These are phyloP conservation scores for Gracilinanus agilis DNA, from an alignment of 2,113 vertebrate genomes.

Conservation along the genomic window DNA sequence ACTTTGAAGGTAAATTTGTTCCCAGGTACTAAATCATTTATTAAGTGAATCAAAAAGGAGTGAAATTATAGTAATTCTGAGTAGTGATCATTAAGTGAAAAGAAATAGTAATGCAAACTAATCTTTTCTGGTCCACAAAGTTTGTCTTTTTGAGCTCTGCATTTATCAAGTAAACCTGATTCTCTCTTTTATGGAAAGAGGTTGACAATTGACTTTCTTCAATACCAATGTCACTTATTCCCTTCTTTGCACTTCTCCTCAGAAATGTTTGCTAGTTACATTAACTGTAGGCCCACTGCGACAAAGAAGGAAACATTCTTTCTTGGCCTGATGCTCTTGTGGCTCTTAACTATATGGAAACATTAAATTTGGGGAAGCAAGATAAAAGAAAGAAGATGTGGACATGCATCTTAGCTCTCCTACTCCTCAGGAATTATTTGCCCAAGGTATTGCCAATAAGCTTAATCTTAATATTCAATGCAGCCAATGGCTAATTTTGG, in stretches of 20 bases:
- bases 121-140: not conserved
- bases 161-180: conserved; percentile 12
- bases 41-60: not conserved
- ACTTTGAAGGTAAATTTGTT: not conserved
- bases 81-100: not conserved
- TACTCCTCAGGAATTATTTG: not conserved
- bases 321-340: not conserved
- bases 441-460: not conserved
- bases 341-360: not conserved
- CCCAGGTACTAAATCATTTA: not conserved
- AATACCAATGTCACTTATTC: not conserved
- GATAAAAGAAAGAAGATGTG: not conserved
- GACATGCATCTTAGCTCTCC: not conserved
- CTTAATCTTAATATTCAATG: not conserved
- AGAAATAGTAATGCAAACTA: not conserved
- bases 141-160: not conserved
- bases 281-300: not conserved
- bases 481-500: not conserved
- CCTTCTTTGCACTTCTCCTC: not conserved
- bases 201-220: not conserved
- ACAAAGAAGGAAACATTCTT: not conserved
- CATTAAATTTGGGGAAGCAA: not conserved
- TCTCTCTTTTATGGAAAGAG: not conserved
- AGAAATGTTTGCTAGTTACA: not conserved
- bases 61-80: not conserved